Evolutionary conservation across 2,888 invertebrate species (phyloP).

Genomic region (Limnephilus marmoratus): DNA sequence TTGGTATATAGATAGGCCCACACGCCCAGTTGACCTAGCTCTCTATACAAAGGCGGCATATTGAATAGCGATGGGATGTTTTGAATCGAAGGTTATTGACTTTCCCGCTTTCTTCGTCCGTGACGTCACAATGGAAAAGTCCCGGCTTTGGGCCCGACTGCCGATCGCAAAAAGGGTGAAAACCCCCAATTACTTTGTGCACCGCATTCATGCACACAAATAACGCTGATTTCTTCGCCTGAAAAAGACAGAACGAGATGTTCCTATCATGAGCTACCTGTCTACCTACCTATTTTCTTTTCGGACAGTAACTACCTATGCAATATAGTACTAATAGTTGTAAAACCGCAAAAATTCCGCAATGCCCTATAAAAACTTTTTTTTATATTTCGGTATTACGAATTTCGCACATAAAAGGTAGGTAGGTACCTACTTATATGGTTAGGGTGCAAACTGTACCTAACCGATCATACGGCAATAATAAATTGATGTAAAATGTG

Average conservation of each 20-base stretch:
- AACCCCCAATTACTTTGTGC: neutral
- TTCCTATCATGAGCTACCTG: too few species aligned
- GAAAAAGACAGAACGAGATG: neutral
- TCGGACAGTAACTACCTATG: neutral
- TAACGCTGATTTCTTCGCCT: neutral
- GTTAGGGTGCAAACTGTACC: too few species aligned
- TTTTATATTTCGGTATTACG: neutral
- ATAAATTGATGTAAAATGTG: too few species aligned
- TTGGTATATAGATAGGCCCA: neutral
- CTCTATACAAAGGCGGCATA: neutral
- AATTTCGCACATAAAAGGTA: too few species aligned
- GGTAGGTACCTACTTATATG: too few species aligned
- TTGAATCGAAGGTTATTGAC: conserved; percentile 53
- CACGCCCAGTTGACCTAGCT: neutral
- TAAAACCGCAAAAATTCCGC: too few species aligned
- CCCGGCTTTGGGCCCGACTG: neutral
- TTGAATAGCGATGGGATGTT: conserved; percentile 44
- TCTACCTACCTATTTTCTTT: neutral
- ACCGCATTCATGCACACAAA: neutral
- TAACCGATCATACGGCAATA: too few species aligned
- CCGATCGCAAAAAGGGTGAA: conserved; percentile 23
- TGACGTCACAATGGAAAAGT: conserved; percentile 43
- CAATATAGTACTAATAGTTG: too few species aligned
- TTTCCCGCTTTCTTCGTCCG: conserved; percentile 29
- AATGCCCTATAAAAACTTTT: too few species aligned